These are phyloP conservation scores for Bos indicus DNA, from an alignment of 2,113 vertebrate genomes.

Conservation along the genomic window DNA sequence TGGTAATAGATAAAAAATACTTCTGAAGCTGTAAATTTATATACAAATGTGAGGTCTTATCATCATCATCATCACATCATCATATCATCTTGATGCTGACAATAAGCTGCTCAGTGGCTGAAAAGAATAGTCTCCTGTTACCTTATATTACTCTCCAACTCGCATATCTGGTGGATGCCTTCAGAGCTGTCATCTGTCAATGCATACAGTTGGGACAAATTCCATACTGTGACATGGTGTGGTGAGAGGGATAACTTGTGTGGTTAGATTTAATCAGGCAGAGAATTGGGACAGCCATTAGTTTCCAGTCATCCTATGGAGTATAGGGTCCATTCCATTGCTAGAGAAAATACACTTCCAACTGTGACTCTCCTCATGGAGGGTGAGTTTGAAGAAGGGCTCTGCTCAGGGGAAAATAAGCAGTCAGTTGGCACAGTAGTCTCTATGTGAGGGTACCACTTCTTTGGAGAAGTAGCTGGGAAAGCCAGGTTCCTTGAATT, in stretches of 20 bases:
- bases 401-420: not conserved
- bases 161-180: not conserved
- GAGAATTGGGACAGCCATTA: not conserved
- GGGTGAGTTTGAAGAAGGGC: not conserved
- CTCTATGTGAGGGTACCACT: not conserved
- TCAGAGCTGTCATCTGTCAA: not conserved
- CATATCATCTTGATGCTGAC: not conserved
- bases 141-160: not conserved
- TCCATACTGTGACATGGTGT: not conserved
- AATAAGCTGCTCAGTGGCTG: not conserved
- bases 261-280: not conserved
- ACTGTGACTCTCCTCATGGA: not conserved
- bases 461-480: not conserved
- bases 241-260: not conserved
- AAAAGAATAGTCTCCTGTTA: not conserved
- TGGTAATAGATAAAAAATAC: not conserved
- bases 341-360: not conserved
- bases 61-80: not conserved
- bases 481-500: not conserved
- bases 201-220: not conserved
- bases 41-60: not conserved
- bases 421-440: not conserved
- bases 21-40: not conserved
- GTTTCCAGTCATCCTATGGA: not conserved
- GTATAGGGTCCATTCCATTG: not conserved